A percentile compares a stretch with the other conserved stretches of the same genome.
Conservation (phyloP, 2,113 vertebrate species). For the Alectura lathami region DNA sequence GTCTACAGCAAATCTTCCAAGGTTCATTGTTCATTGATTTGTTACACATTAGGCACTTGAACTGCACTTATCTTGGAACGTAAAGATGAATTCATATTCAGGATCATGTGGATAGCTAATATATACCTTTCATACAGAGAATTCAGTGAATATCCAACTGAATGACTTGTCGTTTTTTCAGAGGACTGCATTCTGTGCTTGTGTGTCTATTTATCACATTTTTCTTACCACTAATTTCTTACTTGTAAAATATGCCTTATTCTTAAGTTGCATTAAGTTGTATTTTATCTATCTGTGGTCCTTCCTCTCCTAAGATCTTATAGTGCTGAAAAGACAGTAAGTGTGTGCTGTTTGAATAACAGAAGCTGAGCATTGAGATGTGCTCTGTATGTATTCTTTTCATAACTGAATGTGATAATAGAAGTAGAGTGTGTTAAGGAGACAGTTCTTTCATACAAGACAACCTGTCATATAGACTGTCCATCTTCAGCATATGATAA, state of each 20-base stretch:
- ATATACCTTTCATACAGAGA: neutral
- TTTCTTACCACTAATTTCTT: neutral
- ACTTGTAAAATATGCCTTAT: neutral
- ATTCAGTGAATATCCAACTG: neutral
- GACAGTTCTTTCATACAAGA: conserved; percentile 3
- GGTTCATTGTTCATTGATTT: neutral
- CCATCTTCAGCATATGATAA: neutral
- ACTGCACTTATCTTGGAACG: rapidly evolving
- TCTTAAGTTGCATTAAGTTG: neutral
- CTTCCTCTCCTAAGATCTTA: neutral
- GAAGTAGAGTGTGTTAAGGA: neutral
- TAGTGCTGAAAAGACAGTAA: neutral
- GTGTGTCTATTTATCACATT: neutral
- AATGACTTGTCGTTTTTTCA: neutral
- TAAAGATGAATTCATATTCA: neutral
- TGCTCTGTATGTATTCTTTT: neutral
- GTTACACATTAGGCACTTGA: neutral
- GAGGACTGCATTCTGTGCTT: neutral
- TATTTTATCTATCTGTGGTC: neutral
- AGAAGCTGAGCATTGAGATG: neutral
- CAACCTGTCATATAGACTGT: conserved; percentile 8
- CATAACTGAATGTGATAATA: neutral
- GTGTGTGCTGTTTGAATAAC: neutral
- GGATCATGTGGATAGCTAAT: neutral
- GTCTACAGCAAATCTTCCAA: neutral